phyloP scores from a whole-genome alignment of 2,888 invertebrate species.

The Nephrotoma flavescens region DNA sequence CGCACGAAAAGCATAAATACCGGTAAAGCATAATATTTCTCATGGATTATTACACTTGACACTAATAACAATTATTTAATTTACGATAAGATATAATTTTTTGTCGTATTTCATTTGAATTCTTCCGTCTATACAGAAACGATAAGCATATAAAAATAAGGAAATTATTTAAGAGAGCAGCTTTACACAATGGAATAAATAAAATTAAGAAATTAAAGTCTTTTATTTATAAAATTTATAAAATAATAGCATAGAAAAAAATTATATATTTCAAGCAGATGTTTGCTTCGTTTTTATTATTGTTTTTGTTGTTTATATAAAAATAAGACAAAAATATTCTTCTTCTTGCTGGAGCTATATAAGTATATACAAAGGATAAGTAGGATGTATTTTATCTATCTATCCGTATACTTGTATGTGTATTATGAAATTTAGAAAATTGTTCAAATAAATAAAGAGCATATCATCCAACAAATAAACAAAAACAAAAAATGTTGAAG shows the following conservation, averaged over 20 bases:
- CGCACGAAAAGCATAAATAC: background rate
- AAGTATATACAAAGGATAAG: background rate
- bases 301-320: background rate
- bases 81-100: background rate
- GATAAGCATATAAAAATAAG: background rate
- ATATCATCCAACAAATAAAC: background rate
- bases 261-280: background rate
- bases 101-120: background rate
- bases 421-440: background rate
- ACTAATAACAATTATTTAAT: background rate
- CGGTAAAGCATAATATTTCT: background rate
- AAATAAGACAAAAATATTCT: background rate
- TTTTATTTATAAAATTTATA: background rate
- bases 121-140: background rate
- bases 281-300: background rate
- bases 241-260: background rate
- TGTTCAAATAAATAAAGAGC: background rate
- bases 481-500: background rate
- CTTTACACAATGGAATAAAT: background rate
- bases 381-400: background rate
- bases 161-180: background rate
- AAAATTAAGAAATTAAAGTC: background rate
- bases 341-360: background rate
- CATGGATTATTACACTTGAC: background rate
- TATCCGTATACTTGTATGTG: background rate